Conservation (phyloP, 2,113 vertebrate genomes). For the Bagarius yarrelli region DNA sequence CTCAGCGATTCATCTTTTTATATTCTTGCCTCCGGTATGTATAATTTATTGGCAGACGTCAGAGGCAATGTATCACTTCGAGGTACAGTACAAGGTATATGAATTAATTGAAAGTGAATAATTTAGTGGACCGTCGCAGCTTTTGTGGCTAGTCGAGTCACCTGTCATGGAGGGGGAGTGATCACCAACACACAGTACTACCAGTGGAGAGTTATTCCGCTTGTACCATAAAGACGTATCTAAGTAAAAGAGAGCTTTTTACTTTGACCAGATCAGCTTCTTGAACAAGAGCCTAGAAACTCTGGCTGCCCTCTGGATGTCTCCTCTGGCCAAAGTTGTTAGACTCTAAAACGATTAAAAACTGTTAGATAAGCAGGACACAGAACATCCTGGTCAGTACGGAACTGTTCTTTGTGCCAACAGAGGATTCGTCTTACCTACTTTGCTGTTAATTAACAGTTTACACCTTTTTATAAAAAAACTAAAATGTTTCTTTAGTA, state of each 20-base stretch:
- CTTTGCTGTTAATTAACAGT: background rate
- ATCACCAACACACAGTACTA: too few relatives aligned
- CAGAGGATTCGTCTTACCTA: background rate
- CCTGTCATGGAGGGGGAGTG: background rate
- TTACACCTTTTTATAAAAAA: background rate
- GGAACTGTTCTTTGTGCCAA: background rate
- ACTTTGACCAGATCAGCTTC: slow-evolving; percentile 17
- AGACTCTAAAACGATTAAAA: background rate
- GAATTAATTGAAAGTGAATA: slow-evolving; percentile 29
- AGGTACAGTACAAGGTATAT: slow-evolving; percentile 21
- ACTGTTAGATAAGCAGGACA: slow-evolving; percentile 14
- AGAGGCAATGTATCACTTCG: slow-evolving; percentile 9
- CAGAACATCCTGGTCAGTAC: background rate
- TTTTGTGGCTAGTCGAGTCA: background rate
- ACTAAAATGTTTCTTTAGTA: background rate
- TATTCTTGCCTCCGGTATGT: background rate
- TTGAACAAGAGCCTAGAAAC: slow-evolving; percentile 17
- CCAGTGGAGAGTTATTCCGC: background rate
- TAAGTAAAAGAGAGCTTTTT: slow-evolving; percentile 13
- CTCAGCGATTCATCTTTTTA: slow-evolving; percentile 1
- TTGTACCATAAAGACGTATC: slow-evolving; percentile 19
- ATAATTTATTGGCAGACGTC: background rate
- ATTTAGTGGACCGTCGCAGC: background rate
- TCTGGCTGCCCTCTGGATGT: slow-evolving; percentile 1
- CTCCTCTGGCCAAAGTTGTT: background rate